A percentile compares a stretch with the other conserved stretches of the same genome.
phyloP scores from a whole-genome alignment of 2,797 vertebrate species.

The Coregonus suidteri region DNA sequence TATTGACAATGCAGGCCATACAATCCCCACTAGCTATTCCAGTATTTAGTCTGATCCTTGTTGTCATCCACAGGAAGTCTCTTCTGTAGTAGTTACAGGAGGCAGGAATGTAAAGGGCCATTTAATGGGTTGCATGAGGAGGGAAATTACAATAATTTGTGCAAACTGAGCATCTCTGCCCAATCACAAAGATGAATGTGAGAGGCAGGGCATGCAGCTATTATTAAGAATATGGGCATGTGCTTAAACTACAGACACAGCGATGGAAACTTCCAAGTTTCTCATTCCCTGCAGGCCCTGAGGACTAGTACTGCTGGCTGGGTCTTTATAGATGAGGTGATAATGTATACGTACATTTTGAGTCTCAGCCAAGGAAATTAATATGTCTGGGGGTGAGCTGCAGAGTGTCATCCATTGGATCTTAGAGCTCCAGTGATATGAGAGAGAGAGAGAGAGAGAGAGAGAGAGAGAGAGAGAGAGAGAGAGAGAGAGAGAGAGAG shows the following conservation, averaged over 20 bases:
- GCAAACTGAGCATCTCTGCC: neutral
- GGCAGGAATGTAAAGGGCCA: neutral
- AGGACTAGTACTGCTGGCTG: conserved; percentile 73
- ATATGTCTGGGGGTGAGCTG: conserved; percentile 64
- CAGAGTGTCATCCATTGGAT: conserved; percentile 64
- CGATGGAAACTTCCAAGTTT: conserved; percentile 49
- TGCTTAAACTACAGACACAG: conserved; percentile 47
- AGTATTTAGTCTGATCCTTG: neutral
- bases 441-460: conserved; percentile 14
- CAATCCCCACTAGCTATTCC: no score
- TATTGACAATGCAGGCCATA: no score
- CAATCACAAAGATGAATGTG: neutral
- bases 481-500: neutral
- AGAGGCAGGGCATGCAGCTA: neutral
- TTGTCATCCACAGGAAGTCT: neutral
- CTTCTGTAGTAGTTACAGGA: neutral
- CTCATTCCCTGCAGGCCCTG: conserved; percentile 57
- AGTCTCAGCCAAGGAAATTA: conserved; percentile 73
- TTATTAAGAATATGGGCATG: conserved; percentile 26
- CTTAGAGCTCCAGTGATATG: conserved; percentile 37
- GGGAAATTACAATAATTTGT: neutral
- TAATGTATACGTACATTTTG: conserved; percentile 77
- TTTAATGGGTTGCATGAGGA: neutral
- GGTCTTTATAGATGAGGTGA: conserved; percentile 81
- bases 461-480: conserved; percentile 50